Evolutionary conservation across 1,140 invertebrate species (phyloP), one percentile per base, ranked within the genome.

Genomic region (Dinothrombium tinctorium): DNA sequence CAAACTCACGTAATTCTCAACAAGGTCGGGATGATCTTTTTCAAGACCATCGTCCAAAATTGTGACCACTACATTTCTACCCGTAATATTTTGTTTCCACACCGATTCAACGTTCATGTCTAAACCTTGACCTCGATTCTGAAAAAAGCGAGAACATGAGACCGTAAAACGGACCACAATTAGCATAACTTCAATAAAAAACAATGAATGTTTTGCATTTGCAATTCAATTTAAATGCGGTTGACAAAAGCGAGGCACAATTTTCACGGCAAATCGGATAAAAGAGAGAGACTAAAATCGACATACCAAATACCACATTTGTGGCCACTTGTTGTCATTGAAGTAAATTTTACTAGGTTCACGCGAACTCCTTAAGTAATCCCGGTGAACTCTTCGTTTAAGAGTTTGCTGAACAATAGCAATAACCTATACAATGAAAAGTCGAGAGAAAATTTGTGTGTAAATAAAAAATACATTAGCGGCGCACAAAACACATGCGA

Each of bases 11-110:
- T 95, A 98, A 63, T 96, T 98, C 42, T 69, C 66, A 11, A 68
- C 56, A 41, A 96, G 69, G 63, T 98, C 90, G 0, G 89, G 89
- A 68, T 96, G 89, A 60, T 87, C 78, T 45, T 83, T 87, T 56
- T 98, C 90, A n/a, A 98, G 63, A n/a, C 87, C 87, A 59, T 94
- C 87, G 53, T 94, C 87, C 12, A 94, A 63, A 50, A 94, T 94
- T 14, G 86, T 89, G 23, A 92, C 82, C 4, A 92, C 86, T 4
- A 90, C 72, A 14, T 82, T 82, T 49, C 72, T 71, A 35, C 87
- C 87, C 1, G 82, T 89, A 44, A 86, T 72, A 17, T 83, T 83
- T 59, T 84, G 73, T 48, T 70, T 63, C 86, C 86, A 89, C 15
- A 80, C 82, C 33, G 72, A 74, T 52, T 81, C 71, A 28, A 89